Evolutionary conservation across 2,797 vertebrate genomes (phyloP), one percentile per base, ranked within the genome.

Genomic region (Rhadinocentrus ornatus): DNA sequence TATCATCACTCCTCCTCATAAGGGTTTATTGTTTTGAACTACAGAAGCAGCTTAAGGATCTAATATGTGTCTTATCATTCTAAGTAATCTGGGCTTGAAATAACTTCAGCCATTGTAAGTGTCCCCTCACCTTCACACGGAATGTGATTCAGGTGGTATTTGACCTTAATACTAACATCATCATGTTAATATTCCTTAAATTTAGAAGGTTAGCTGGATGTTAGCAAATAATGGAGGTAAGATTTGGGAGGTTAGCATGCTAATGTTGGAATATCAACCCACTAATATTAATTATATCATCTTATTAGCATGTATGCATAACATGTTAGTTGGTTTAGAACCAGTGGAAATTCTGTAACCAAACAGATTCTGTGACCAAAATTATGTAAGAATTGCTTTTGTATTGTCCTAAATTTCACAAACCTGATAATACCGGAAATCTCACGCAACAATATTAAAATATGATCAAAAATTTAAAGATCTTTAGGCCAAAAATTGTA

Each of bases 101-200:
- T 18, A 59, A 13, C 34, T 41, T 58, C 59, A 6, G 27, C 66
- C 57, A 26, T 0, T 24, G n/a, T 13, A 18, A 70, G 54, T 69
- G 54, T 12, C 29, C 34, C 32, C 44, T 71, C 67, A 61, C 24
- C 39, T 5, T 77, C 63, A 56, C 34, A 53, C 66, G 54, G 39
- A n/a, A 59, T 29, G 6, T 39, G 58, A 22, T 31, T 56, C 35
- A 34, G 39, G 29, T 56, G 62, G 34, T 34, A 18, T n/a, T 53
- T 60, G 56, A 73, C 44, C 12, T 48, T 9, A 58, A 64, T 54
- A 66, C 48, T 31, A 71, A 73, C 48, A 59, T 67, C 52, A 54
- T 34, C 68, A 46, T 39, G 55, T 39, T n/a, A 57, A 67, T 35
- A 50, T 56, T 4, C 55, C 18, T 27, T 60, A 54, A 18, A 46